Evolutionary conservation across 2,797 vertebrate species (phyloP).

Genomic region (Syngnathus acus): DNA sequence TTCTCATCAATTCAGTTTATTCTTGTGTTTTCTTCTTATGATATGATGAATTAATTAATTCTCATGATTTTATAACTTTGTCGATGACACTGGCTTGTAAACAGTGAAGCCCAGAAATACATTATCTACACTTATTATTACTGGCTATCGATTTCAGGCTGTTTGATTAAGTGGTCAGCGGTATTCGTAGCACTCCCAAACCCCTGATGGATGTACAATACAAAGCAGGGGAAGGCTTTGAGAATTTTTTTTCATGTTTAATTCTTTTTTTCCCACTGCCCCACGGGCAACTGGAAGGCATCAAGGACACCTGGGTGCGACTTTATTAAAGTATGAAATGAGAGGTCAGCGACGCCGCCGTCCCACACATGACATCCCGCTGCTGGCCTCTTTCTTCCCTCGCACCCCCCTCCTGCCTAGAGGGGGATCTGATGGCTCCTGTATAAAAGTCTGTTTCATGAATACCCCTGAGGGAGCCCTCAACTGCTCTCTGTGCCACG

Average conservation of each 20-base stretch:
- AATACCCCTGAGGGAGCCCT: conserved; percentile 69
- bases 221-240: conserved; percentile 31
- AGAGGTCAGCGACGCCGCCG: conserved; percentile 72
- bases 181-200: conserved; percentile 3
- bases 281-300: conserved; percentile 70
- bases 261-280: conserved; percentile 52
- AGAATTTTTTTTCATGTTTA: conserved; percentile 64
- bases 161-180: background rate
- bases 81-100: background rate
- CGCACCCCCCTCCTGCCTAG: conserved; percentile 38
- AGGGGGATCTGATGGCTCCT: conserved; percentile 61
- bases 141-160: background rate
- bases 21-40: too few species aligned
- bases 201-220: conserved; percentile 9
- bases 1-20: background rate
- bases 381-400: conserved; percentile 60
- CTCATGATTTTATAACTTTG: background rate
- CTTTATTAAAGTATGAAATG: conserved; percentile 83
- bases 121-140: background rate
- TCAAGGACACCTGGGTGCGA: conserved; percentile 77
- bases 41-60: background rate
- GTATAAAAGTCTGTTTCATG: conserved; percentile 76
- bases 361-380: conserved; percentile 72
- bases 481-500: conserved; percentile 67
- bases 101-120: background rate